Percentiles rank a stretch among this genome's conserved stretches.
Evolutionary conservation across 1,140 invertebrate species (phyloP).

Genomic region (Cotesia typhae): DNA sequence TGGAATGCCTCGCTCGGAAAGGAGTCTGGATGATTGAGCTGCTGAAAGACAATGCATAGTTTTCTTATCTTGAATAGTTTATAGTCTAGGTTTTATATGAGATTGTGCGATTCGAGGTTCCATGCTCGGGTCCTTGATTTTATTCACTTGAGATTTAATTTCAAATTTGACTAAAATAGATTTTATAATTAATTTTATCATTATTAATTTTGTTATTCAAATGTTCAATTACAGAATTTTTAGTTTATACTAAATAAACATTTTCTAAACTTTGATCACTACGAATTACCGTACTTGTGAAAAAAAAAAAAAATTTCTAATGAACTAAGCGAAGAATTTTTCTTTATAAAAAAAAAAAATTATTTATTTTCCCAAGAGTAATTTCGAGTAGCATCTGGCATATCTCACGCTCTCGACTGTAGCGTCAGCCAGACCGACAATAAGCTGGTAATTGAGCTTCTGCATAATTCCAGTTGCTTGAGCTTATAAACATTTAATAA

Average conservation of each 20-base stretch:
- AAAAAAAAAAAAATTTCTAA: too few relatives aligned
- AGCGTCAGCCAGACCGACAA: conserved; percentile 55
- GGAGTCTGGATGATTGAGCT: background rate
- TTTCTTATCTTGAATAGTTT: conserved; percentile 24
- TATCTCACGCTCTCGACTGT: conserved; percentile 48
- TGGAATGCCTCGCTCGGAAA: conserved; percentile 16
- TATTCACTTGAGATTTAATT: conserved; percentile 9
- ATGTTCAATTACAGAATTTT: too few relatives aligned
- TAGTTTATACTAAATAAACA: too few relatives aligned
- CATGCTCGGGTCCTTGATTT: conserved; percentile 11
- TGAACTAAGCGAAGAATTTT: too few relatives aligned
- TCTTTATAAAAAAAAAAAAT: conserved; percentile 3
- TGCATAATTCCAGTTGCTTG: conserved; percentile 53
- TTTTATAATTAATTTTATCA: background rate
- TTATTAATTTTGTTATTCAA: too few relatives aligned
- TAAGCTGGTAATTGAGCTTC: conserved; percentile 63
- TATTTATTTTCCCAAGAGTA: conserved; percentile 21
- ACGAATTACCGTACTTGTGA: too few relatives aligned
- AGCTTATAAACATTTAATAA: conserved; percentile 14
- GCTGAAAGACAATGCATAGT: background rate
- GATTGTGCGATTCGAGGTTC: background rate
- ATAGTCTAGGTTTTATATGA: conserved; percentile 20
- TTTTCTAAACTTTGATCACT: too few relatives aligned
- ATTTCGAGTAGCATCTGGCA: conserved; percentile 1
- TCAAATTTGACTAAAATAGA: background rate